Evolutionary conservation across 2,113 vertebrate species (phyloP).

Genomic region (Callipepla squamata): DNA sequence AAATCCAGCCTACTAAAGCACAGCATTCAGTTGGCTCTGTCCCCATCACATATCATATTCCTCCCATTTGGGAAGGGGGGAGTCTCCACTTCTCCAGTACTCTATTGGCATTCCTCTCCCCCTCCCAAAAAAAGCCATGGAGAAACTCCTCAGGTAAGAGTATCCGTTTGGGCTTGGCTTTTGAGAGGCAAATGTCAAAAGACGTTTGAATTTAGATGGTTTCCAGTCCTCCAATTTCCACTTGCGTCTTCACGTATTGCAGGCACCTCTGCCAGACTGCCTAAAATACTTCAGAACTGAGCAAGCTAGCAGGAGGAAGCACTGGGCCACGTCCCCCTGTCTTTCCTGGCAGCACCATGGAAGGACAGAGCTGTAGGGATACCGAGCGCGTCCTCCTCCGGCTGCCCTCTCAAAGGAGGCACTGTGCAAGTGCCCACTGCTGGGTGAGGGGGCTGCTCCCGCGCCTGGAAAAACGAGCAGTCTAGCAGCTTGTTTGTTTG

Average conservation of each 20-base stretch:
- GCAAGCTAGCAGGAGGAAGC: neutral
- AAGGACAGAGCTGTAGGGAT: neutral
- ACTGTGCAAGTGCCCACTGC: neutral
- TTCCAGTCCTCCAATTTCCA: neutral
- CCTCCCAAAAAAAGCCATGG: neutral
- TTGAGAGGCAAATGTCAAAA: neutral
- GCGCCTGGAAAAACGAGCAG: neutral
- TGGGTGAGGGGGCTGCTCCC: neutral
- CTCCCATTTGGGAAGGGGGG: neutral
- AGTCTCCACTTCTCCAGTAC: fast-evolving
- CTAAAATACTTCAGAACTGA: neutral
- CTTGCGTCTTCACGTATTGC: neutral
- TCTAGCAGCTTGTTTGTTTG: neutral
- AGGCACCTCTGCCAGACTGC: neutral
- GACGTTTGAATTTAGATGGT: neutral
- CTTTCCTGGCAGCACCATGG: neutral
- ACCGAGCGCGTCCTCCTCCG: neutral
- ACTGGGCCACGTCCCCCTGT: fast-evolving
- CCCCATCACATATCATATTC: neutral
- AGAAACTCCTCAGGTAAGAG: neutral
- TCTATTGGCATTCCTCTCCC: neutral
- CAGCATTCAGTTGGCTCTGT: fast-evolving
- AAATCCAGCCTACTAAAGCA: neutral
- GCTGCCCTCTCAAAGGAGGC: neutral
- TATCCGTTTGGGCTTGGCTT: neutral